Evolutionary conservation across 30 jellyfish, hydroid and myxozoan genomes (phyloP).

Genomic region (Pelagia noctiluca): DNA sequence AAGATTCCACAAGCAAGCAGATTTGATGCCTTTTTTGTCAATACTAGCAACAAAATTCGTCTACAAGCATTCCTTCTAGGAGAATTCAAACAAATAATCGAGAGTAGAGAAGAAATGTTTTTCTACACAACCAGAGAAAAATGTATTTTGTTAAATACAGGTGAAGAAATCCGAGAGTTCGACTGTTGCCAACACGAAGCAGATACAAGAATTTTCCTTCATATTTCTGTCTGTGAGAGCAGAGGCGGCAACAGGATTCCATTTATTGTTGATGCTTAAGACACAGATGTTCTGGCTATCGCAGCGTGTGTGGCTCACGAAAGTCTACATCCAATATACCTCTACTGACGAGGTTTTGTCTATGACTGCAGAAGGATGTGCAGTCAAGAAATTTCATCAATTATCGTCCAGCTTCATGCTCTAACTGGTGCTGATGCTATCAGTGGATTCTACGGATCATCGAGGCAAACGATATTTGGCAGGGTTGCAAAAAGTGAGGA

Average conservation of each 20-base stretch:
- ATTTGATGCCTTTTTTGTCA: not conserved
- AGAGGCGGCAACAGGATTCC: not conserved
- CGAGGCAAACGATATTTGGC: not conserved
- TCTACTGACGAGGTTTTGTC: not conserved
- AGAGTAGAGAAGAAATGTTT: not conserved
- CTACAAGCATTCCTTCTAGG: conserved; percentile 4
- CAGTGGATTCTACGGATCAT: not conserved
- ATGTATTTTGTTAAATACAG: not conserved
- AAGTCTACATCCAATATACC: not conserved
- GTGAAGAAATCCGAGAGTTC: not conserved
- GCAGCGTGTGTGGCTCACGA: conserved; percentile 6
- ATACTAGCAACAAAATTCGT: conserved; percentile 1
- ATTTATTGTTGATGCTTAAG: not conserved
- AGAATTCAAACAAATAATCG: not conserved
- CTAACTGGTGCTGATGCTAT: conserved; percentile 4
- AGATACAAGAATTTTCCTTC: not conserved
- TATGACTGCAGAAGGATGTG: not conserved
- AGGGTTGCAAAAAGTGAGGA: not conserved
- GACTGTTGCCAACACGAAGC: not conserved
- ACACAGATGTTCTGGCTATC: conserved; percentile 1
- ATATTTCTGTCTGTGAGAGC: not conserved
- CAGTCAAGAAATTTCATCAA: not conserved
- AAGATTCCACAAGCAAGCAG: not conserved
- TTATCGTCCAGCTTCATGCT: not conserved
- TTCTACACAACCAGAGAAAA: too few species aligned